Evolutionary conservation across 2,888 invertebrate genomes (phyloP), one percentile per base, ranked within the genome.

Genomic region (Eupithecia subumbrata): DNA sequence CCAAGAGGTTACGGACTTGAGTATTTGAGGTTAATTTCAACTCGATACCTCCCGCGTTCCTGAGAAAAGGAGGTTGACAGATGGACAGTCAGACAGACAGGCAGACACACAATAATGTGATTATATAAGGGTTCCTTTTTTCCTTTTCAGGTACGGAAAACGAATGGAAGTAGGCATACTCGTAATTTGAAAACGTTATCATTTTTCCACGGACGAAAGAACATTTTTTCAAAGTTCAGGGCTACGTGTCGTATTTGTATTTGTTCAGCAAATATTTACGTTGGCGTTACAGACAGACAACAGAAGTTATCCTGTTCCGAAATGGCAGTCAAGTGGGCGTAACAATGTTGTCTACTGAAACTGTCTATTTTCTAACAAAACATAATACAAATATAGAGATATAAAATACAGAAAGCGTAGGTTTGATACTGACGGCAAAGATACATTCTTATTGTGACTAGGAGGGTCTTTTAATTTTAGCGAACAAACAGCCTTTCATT

Each of bases 261-360:
- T 56, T 43, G 7, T 56, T 25, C 9, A 30, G 64, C 45, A 64
- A 69, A 56, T 66, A 40, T 63, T 34, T 40, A 68, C 1, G 45
- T 45, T 56, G 56, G 12, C 22, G 22, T 56, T 56, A 56, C 56
- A 22, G 56, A 22, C 56, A 56, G 56, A 56, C 22, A 56, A 56
- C 56, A 56, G 22, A 56, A 56, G 22, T 14, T 30, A 69, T 75
- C 34, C 56, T 40, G 52, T 1, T 37, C 69, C n/a, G 11, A 69
- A 75, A 72, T 69, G 72, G 69, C 69, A 69, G 56, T 18, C n/a
- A 52, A 71, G 70, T 74, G n/a, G 25, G 48, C 18, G 70, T 66
- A 48, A 56, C 22, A 56, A 22, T 56, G 56, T 56, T 56, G 22
- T 22, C 56, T 11, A 8, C 56, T 56, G 52, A 14, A 56, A 56